These are phyloP conservation scores for Leptinotarsa peninsularis DNA, from an alignment of 2,888 invertebrate genomes.

Conservation along the genomic window DNA sequence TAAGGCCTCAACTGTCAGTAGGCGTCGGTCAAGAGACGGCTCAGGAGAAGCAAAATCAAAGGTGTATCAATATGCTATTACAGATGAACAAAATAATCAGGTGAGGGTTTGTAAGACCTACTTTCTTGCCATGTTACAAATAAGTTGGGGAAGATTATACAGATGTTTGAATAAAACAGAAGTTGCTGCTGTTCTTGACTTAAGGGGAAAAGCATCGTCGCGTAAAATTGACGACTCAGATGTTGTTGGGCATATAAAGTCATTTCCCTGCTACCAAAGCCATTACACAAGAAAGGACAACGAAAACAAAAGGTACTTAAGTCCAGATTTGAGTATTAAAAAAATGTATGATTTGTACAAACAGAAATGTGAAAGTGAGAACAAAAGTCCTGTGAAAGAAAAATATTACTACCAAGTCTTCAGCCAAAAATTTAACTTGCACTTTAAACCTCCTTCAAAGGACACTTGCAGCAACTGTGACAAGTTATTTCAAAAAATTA, in stretches of 20 bases:
- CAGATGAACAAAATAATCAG: constrained; percentile 32
- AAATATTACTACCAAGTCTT: constrained; percentile 22
- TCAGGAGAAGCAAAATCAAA: constrained; percentile 36
- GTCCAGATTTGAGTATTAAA: constrained; percentile 31
- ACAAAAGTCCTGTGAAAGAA: not conserved
- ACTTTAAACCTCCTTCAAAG: constrained; percentile 21
- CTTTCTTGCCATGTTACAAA: constrained; percentile 30
- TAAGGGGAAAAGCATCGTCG: constrained; percentile 14
- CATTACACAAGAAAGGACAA: constrained; percentile 50
- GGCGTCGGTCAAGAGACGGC: constrained; percentile 48
- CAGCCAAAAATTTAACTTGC: constrained; percentile 23
- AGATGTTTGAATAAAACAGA: constrained; percentile 4
- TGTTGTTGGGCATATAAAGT: constrained; percentile 46
- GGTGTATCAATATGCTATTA: constrained; percentile 35
- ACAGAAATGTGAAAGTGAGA: not conserved
- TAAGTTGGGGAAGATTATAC: constrained; percentile 20
- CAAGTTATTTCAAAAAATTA: constrained; percentile 6
- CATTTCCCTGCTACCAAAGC: constrained; percentile 51
- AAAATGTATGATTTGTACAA: constrained; percentile 26
- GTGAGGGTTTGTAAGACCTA: constrained; percentile 39
- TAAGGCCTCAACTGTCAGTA: constrained; percentile 38
- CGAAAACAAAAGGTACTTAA: constrained; percentile 50
- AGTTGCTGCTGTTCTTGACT: not conserved
- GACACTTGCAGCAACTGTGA: constrained; percentile 23
- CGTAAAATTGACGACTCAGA: constrained; percentile 47